Evolutionary conservation across 1,140 invertebrate genomes (phyloP).

Genomic region (Cydia fagiglandana): DNA sequence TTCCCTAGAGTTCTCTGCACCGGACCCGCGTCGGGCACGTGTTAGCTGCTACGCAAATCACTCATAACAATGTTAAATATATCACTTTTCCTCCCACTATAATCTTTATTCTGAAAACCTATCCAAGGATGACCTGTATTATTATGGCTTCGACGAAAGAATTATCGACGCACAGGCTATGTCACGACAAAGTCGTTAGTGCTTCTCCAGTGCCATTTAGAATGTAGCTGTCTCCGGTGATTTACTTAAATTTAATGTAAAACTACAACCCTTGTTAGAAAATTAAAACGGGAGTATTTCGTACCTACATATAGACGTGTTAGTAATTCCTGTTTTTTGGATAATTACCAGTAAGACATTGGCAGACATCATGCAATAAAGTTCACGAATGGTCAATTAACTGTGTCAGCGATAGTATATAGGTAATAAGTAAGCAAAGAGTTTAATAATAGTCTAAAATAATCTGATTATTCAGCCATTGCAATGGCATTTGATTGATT

Average conservation of each 20-base stretch:
- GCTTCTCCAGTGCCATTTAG: not conserved
- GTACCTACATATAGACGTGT: no score
- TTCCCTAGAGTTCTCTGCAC: slow-evolving; percentile 45
- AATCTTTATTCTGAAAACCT: slow-evolving; percentile 48
- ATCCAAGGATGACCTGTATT: slow-evolving; percentile 40
- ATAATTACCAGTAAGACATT: no score
- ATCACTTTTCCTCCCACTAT: slow-evolving; percentile 43
- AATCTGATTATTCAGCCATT: not conserved
- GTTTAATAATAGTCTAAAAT: not conserved
- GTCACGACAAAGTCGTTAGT: slow-evolving; percentile 13
- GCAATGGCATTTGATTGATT: not conserved
- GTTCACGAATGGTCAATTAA: no score
- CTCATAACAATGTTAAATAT: slow-evolving; percentile 63
- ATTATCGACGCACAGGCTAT: not conserved
- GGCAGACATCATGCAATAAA: no score
- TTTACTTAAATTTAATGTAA: not conserved
- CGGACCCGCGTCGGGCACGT: slow-evolving; percentile 55
- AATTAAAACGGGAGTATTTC: no score
- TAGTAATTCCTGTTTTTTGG: no score
- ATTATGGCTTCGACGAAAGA: slow-evolving; percentile 28
- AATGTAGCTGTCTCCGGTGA: not conserved
- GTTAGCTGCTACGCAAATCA: slow-evolving; percentile 64
- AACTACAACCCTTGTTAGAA: not conserved
- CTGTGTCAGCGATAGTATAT: no score
- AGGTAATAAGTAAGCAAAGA: no score